phyloP scores from a whole-genome alignment of 2,888 invertebrate species.

The Tetanocera ferruginea region DNA sequence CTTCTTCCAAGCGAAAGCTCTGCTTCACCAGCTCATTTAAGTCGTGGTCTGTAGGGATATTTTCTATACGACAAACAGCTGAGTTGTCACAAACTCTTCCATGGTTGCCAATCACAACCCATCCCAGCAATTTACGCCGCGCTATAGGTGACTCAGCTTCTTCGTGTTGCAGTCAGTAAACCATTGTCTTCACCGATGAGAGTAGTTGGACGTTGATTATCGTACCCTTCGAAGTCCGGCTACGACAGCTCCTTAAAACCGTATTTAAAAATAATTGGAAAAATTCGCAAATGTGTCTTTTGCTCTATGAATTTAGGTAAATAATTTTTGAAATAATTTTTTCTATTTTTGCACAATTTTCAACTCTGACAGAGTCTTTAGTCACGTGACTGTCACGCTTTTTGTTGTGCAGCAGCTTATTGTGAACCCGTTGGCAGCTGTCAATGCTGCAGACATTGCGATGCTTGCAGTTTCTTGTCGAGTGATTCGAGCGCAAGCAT shows the following conservation, averaged over 20 bases:
- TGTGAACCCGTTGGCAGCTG: neutral
- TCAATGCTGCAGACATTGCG: neutral
- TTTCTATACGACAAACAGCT: neutral
- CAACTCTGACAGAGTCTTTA: neutral
- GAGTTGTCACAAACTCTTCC: neutral
- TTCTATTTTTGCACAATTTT: neutral
- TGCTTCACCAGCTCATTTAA: conserved; percentile 19
- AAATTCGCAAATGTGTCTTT: conserved; percentile 14
- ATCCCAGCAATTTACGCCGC: neutral
- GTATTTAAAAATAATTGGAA: conserved; percentile 1
- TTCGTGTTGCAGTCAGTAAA: neutral
- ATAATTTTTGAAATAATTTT: neutral
- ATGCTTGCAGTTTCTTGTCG: neutral
- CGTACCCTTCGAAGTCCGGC: neutral
- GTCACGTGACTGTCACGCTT: neutral
- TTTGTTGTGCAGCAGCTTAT: neutral
- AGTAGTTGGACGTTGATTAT: neutral
- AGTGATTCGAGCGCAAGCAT: neutral
- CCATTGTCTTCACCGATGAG: neutral
- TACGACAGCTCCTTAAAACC: neutral
- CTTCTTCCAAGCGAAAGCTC: too few species aligned
- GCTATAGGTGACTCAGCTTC: neutral
- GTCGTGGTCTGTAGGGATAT: neutral
- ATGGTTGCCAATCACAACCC: neutral
- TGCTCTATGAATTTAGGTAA: neutral